Conservation (phyloP, 2,888 invertebrate species). For the Serripes groenlandicus region DNA sequence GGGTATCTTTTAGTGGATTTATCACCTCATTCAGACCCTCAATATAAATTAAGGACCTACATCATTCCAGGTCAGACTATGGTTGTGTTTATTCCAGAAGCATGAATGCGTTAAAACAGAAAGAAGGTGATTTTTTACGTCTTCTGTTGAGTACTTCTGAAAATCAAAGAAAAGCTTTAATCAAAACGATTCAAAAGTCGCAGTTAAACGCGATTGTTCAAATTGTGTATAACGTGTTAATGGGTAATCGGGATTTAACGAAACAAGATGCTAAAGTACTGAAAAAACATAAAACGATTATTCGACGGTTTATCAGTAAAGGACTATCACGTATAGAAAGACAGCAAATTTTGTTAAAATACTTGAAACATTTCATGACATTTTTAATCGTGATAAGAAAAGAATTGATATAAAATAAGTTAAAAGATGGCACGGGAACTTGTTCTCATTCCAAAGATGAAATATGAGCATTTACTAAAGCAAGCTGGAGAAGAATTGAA, state of each 20-base stretch:
- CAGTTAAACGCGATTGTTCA: conserved; percentile 38
- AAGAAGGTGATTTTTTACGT: conserved; percentile 35
- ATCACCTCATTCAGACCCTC: conserved; percentile 32
- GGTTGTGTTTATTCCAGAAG: conserved; percentile 39
- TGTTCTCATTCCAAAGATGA: conserved; percentile 24
- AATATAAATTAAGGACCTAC: conserved; percentile 36
- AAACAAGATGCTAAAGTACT: conserved; percentile 4
- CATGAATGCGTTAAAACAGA: conserved; percentile 24
- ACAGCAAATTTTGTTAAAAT: conserved; percentile 16
- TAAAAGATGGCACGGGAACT: conserved; percentile 39
- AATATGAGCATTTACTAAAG: conserved; percentile 30
- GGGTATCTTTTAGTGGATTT: conserved; percentile 45
- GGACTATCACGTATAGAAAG: conserved; percentile 5
- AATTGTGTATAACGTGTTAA: conserved; percentile 35
- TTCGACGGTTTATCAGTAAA: conserved; percentile 26
- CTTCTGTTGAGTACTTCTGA: conserved; percentile 27
- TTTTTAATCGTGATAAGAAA: conserved; percentile 15
- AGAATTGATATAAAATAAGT: too few relatives aligned
- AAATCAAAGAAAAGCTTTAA: conserved; percentile 12
- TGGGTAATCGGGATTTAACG: conserved; percentile 7
- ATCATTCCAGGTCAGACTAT: conserved; percentile 52
- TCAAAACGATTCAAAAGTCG: conserved; percentile 32
- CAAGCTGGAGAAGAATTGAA: background rate
- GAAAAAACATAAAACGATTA: conserved; percentile 22
- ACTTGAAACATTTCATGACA: background rate